A percentile compares a stretch with the other conserved stretches of the same genome.
phyloP scores from a whole-genome alignment of 2,797 vertebrate genomes.

The Phyllotis vaccarum region DNA sequence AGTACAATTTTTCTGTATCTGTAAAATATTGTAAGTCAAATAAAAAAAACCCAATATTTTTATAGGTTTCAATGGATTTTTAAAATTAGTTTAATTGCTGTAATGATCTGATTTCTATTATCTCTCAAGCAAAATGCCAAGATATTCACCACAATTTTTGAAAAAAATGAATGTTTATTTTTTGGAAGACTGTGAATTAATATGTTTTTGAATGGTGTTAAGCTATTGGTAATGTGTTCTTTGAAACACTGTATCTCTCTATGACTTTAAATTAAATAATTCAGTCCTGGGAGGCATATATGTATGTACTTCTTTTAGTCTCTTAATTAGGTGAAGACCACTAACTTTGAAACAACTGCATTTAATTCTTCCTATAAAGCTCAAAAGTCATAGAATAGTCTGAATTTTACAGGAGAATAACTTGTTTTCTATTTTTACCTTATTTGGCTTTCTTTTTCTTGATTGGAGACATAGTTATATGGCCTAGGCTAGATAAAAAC shows the following conservation, averaged over 20 bases:
- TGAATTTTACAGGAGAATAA: not conserved
- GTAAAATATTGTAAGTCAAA: not conserved
- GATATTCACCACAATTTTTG: not conserved
- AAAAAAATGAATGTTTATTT: slow-evolving; percentile 28
- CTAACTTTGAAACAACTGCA: not conserved
- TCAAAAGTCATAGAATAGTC: not conserved
- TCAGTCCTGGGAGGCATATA: not conserved
- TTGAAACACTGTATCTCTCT: not conserved
- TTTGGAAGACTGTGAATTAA: not conserved
- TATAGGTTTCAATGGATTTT: not conserved
- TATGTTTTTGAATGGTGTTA: not conserved
- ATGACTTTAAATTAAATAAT: not conserved
- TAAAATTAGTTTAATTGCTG: not conserved
- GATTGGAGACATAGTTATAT: not conserved
- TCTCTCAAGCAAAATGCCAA: not conserved
- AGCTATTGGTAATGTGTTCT: not conserved
- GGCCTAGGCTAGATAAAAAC: not conserved
- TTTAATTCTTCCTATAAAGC: not conserved
- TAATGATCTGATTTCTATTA: not conserved
- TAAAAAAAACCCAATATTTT: not conserved
- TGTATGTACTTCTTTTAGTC: not conserved
- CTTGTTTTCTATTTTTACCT: not conserved
- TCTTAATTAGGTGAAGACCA: not conserved
- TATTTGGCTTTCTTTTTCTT: not conserved
- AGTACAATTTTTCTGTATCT: not conserved